Evolutionary conservation across 2,888 invertebrate species (phyloP), one percentile per base, ranked within the genome.

Genomic region (Harpalus rufipes): DNA sequence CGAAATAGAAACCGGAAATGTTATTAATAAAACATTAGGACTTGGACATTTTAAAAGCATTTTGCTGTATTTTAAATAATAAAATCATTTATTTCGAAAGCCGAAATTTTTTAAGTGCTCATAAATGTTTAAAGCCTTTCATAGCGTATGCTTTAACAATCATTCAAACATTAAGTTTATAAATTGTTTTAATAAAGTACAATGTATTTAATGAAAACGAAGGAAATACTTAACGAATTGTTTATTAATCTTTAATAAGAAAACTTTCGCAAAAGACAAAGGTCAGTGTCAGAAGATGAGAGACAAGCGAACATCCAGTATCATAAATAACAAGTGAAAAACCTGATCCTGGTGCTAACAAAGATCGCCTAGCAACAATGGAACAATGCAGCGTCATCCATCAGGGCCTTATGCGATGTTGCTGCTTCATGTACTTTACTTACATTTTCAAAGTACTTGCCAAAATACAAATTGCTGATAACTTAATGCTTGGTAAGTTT

Each of bases 361-460:
- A 32, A 32, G 32, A 32, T 32, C 5, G 32, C 32, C 32, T 32
- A 32, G 5, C 56, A n/a, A 80, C 80, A 80, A 80, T 39, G 61
- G 80, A 80, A 80, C 80, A 80, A 80, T 80, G 59, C 14, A 32
- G 32, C 59, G 39, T 59, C 61, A 59, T 80, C 61, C 80, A 61
- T 80, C 61, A 80, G 41, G 18, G 14, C 14, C 39, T 68, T 16
- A 21, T 72, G 32, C 32, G 32, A 5, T 32, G 32, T 32, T 32
- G 32, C 6, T 32, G 32, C 32, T 32, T 32, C 32, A 32, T 32
- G 32, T 32, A 32, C 32, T 32, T 32, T 32, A 32, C 32, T 32
- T 32, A 32, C 32, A 32, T 32, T 32, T 32, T 32, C 32, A 32
- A 32, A 32, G 32, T 32, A 32, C 32, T 32, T 32, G 32, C 5